A percentile compares a stretch with the other conserved stretches of the same genome.
These are phyloP conservation scores for Anomalospiza imberbis DNA, from an alignment of 2,797 vertebrate species.

Conservation along the genomic window DNA sequence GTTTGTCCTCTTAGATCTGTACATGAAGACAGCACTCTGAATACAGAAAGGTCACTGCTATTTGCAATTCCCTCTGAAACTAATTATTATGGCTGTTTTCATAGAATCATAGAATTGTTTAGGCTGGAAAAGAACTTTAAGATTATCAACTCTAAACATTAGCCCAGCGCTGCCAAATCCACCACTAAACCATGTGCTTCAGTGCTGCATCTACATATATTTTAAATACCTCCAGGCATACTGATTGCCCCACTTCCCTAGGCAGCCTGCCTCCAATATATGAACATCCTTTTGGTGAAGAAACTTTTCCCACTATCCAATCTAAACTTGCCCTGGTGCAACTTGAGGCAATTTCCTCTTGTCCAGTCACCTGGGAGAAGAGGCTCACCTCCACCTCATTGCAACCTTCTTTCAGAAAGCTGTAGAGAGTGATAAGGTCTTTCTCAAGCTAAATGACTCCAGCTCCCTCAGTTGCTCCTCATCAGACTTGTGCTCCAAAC, in stretches of 20 bases:
- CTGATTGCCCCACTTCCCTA: not conserved
- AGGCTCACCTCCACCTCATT: not conserved
- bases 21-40: not conserved
- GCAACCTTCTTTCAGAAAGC: not conserved
- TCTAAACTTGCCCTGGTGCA: not conserved
- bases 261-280: not conserved
- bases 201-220: not conserved
- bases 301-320: not conserved
- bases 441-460: rapidly evolving
- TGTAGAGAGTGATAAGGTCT: not conserved
- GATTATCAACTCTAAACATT: not conserved
- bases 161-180: not conserved
- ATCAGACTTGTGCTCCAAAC: not conserved
- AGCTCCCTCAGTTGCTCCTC: not conserved
- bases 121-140: not conserved
- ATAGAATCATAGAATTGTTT: not conserved
- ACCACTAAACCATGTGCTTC: not conserved
- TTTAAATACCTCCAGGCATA: not conserved
- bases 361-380: not conserved
- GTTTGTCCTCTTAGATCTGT: not conserved
- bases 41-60: not conserved
- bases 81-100: slow-evolving; percentile 21
- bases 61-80: slow-evolving; percentile 32
- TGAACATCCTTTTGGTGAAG: not conserved
- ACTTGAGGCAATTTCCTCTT: not conserved